phyloP scores from a whole-genome alignment of 2,888 invertebrate species.

The Agriopis marginaria region DNA sequence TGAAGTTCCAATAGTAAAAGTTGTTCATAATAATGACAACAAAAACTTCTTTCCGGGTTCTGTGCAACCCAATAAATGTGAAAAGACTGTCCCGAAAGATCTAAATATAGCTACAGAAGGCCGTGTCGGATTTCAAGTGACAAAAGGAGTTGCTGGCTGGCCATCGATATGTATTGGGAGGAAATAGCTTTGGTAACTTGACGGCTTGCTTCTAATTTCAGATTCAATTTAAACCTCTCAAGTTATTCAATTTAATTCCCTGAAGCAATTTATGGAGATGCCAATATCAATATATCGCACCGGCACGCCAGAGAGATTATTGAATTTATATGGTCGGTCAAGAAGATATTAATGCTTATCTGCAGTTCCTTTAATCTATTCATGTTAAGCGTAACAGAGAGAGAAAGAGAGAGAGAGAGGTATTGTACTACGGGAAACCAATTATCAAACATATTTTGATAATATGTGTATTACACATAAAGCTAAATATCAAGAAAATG shows the following conservation, averaged over 20 bases:
- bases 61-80: too few species aligned
- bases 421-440: neutral
- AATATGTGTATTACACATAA: too few species aligned
- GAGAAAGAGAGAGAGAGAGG: too few species aligned
- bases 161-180: conserved; percentile 70
- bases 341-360: conserved; percentile 1
- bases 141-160: conserved; percentile 61
- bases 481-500: too few species aligned
- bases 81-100: neutral
- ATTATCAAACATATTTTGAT: too few species aligned
- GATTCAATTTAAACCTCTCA: conserved; percentile 57
- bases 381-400: neutral
- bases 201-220: conserved; percentile 60
- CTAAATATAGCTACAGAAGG: conserved; percentile 1
- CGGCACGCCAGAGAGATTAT: conserved; percentile 26
- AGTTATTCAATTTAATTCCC: conserved; percentile 49
- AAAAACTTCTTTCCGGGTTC: neutral
- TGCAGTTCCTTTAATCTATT: neutral
- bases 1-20: too few species aligned
- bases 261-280: conserved; percentile 43
- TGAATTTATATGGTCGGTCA: conserved; percentile 26
- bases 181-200: conserved; percentile 62
- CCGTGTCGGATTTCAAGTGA: conserved; percentile 42
- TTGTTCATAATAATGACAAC: too few species aligned
- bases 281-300: conserved; percentile 49